phyloP scores from a whole-genome alignment of 2,888 invertebrate genomes.

The Ormia ochracea region DNA sequence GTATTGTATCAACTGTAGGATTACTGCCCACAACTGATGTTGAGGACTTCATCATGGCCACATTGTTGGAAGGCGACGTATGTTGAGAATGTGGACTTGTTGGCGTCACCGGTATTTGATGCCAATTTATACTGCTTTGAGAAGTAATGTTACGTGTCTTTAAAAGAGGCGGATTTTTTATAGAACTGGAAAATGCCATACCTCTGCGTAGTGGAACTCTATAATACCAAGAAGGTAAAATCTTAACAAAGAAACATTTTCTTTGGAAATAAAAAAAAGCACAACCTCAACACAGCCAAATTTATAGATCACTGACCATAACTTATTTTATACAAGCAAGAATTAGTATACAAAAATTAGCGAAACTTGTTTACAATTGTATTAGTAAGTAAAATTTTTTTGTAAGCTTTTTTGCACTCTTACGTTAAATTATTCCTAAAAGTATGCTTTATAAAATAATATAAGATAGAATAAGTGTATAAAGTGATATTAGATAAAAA shows the following conservation, averaged over 20 bases:
- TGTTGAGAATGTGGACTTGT: conserved; percentile 59
- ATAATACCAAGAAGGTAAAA: background rate
- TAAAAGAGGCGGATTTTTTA: conserved; percentile 87
- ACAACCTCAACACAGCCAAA: background rate
- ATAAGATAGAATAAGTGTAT: no score
- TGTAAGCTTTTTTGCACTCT: no score
- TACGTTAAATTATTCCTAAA: no score
- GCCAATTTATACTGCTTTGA: conserved; percentile 77
- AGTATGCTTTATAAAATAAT: no score
- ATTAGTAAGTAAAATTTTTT: no score
- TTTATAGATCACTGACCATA: no score
- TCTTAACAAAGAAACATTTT: background rate
- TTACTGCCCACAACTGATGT: conserved; percentile 57
- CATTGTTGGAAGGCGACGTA: conserved; percentile 59
- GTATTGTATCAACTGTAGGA: conserved; percentile 52
- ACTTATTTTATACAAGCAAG: no score
- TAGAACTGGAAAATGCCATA: conserved; percentile 84
- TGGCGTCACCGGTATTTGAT: conserved; percentile 73
- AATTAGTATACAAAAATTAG: no score
- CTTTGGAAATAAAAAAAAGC: background rate
- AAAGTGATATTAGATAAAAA: no score
- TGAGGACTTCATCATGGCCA: background rate
- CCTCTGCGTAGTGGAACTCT: conserved; percentile 83
- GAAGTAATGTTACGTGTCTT: conserved; percentile 87
- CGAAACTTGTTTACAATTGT: no score